phyloP scores from a whole-genome alignment of 2,113 vertebrate genomes.

The Platichthys stellatus region DNA sequence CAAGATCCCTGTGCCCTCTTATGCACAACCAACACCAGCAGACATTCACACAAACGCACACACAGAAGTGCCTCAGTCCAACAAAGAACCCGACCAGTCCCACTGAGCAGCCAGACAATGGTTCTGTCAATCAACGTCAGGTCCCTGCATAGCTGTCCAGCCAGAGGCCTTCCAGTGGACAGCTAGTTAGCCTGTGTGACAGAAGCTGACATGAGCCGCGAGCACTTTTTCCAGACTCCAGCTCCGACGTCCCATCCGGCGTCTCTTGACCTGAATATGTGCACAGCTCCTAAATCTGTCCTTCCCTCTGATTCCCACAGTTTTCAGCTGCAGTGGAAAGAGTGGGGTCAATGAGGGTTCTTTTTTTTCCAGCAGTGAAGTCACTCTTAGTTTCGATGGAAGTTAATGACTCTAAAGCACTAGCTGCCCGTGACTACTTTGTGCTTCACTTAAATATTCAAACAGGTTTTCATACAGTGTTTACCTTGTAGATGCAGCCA shows the following conservation, averaged over 20 bases:
- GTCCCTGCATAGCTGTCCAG: slow-evolving; percentile 35
- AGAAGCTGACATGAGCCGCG: slow-evolving; percentile 28
- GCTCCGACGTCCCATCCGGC: slow-evolving; percentile 14
- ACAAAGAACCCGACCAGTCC: slow-evolving; percentile 45
- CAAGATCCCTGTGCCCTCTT: slow-evolving; percentile 10
- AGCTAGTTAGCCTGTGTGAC: slow-evolving; percentile 25
- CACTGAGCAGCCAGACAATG: slow-evolving; percentile 65
- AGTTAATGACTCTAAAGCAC: slow-evolving; percentile 5
- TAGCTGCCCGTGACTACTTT: neutral
- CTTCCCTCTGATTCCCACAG: slow-evolving; percentile 15
- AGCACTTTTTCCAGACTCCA: slow-evolving; percentile 12
- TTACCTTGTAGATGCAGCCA: neutral
- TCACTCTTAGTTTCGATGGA: neutral
- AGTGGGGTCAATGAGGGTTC: slow-evolving; percentile 16
- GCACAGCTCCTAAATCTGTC: slow-evolving; percentile 8
- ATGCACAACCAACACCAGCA: neutral
- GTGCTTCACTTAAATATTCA: neutral
- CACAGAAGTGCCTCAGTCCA: slow-evolving; percentile 22
- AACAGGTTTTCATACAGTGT: neutral
- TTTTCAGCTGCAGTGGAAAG: slow-evolving; percentile 8
- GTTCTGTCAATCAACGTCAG: slow-evolving; percentile 65
- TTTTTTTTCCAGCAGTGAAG: neutral
- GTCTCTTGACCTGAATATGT: slow-evolving; percentile 30
- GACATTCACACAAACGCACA: slow-evolving; percentile 21
- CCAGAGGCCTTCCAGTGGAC: slow-evolving; percentile 45